These are phyloP conservation scores for Agriopis marginaria DNA, from an alignment of 2,888 invertebrate species.

Conservation along the genomic window DNA sequence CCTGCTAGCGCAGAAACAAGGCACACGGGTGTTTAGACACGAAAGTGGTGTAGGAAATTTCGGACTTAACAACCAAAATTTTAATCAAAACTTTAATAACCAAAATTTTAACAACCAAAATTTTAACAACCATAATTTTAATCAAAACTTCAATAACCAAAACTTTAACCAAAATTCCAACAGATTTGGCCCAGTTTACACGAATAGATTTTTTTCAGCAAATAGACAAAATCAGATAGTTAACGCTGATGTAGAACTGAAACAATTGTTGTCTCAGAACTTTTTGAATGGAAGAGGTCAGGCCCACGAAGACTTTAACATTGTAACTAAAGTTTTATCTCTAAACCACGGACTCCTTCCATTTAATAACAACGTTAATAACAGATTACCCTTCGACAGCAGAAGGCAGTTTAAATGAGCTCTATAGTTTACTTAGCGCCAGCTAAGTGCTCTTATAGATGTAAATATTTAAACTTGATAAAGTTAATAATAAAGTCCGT, in stretches of 20 bases:
- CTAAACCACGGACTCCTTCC: conserved; percentile 90
- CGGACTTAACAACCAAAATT: conserved; percentile 78
- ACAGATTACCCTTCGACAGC: conserved; percentile 77
- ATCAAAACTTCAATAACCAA: conserved; percentile 37
- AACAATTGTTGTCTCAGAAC: conserved; percentile 88
- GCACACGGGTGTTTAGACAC: conserved; percentile 83
- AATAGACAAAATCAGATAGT: conserved; percentile 71
- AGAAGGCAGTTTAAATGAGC: conserved; percentile 65
- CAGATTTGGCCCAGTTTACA: conserved; percentile 64
- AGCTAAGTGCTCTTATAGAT: conserved; percentile 31
- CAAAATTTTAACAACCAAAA: conserved; percentile 65
- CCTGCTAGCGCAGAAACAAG: conserved; percentile 69
- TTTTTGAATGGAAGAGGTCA: conserved; percentile 88
- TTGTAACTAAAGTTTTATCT: conserved; percentile 93
- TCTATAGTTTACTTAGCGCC: conserved; percentile 22
- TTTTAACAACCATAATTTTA: conserved; percentile 8
- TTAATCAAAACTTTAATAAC: conserved; percentile 60
- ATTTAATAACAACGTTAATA: conserved; percentile 72
- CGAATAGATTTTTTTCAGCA: conserved; percentile 67
- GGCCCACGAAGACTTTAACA: conserved; percentile 91
- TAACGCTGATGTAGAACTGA: conserved; percentile 85
- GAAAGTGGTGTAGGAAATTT: conserved; percentile 88
- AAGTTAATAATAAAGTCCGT: conserved; percentile 1
- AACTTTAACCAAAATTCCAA: conserved; percentile 63
- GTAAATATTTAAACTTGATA: conserved; percentile 21